phyloP scores from a whole-genome alignment of 2,888 invertebrate species.

The Pristionchus mayeri region DNA sequence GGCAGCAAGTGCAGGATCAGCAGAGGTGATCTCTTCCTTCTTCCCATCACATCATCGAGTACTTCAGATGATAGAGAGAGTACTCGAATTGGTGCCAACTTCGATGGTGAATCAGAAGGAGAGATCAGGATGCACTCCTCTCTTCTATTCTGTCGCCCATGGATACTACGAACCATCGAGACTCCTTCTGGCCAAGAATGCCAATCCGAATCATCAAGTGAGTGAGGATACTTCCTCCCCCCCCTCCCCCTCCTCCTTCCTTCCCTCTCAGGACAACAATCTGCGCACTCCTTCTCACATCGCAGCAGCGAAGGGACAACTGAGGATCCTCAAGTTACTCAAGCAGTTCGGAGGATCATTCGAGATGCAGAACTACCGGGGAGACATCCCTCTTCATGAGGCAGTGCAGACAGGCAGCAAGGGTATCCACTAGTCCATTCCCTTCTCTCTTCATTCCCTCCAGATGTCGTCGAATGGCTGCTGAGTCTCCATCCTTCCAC shows the following conservation, averaged over 20 bases:
- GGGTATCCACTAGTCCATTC: too few relatives aligned
- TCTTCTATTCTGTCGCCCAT: conserved; percentile 95
- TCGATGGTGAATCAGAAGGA: conserved; percentile 58
- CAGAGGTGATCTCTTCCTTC: conserved; percentile 86
- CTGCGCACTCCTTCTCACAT: conserved; percentile 72
- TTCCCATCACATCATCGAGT: background rate
- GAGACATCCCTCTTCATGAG: conserved; percentile 95
- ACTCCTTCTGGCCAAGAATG: conserved; percentile 89
- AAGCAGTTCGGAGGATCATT: conserved; percentile 88
- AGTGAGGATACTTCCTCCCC: too few relatives aligned
- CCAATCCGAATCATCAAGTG: conserved; percentile 91
- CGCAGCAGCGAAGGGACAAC: conserved; percentile 82
- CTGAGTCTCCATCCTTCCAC: conserved; percentile 86
- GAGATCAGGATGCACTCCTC: conserved; percentile 77
- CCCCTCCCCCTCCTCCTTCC: too few relatives aligned
- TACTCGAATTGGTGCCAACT: conserved; percentile 52
- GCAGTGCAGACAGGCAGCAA: conserved; percentile 92
- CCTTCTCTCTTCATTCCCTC: too few relatives aligned
- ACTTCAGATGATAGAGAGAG: conserved; percentile 56
- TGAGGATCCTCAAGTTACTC: conserved; percentile 87
- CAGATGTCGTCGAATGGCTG: conserved; percentile 90
- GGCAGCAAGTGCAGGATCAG: conserved; percentile 95
- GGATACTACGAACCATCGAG: conserved; percentile 95
- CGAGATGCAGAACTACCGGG: conserved; percentile 92
- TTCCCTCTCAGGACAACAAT: conserved; percentile 65